Percentiles rank a stretch among this genome's conserved stretches.
These are phyloP conservation scores for Scomber colias DNA, from an alignment of 2,113 vertebrate species.

Conservation along the genomic window DNA sequence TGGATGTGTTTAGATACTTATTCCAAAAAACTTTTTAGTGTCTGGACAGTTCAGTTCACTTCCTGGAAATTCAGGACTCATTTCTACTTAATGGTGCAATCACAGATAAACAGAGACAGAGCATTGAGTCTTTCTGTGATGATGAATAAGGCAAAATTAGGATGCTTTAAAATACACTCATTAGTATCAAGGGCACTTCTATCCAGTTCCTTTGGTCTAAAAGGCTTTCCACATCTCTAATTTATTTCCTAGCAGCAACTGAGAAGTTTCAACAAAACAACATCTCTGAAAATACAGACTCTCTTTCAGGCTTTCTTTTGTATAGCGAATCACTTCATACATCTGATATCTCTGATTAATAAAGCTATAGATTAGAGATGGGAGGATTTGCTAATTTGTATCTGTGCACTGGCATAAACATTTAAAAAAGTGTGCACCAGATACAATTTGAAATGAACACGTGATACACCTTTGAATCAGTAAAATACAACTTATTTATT, in stretches of 20 bases:
- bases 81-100: conserved; percentile 7
- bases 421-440: too few species aligned
- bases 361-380: not conserved
- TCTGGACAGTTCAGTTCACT: not conserved
- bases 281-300: not conserved
- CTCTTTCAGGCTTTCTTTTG: not conserved
- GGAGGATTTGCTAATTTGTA: too few species aligned
- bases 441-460: too few species aligned
- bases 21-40: conserved; percentile 11
- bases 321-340: not conserved
- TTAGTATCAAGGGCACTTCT: conserved; percentile 33
- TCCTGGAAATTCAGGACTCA: not conserved
- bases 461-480: too few species aligned
- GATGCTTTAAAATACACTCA: conserved; percentile 21
- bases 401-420: too few species aligned
- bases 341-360: not conserved
- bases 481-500: too few species aligned
- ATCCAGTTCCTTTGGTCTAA: conserved; percentile 6
- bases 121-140: conserved; percentile 11
- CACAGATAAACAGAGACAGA: conserved; percentile 41
- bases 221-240: conserved; percentile 16
- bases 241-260: conserved; percentile 1
- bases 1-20: not conserved
- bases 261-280: not conserved
- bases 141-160: conserved; percentile 11